These are phyloP conservation scores for Chrysomela aeneicollis DNA, from an alignment of 2,888 invertebrate genomes.

Conservation along the genomic window DNA sequence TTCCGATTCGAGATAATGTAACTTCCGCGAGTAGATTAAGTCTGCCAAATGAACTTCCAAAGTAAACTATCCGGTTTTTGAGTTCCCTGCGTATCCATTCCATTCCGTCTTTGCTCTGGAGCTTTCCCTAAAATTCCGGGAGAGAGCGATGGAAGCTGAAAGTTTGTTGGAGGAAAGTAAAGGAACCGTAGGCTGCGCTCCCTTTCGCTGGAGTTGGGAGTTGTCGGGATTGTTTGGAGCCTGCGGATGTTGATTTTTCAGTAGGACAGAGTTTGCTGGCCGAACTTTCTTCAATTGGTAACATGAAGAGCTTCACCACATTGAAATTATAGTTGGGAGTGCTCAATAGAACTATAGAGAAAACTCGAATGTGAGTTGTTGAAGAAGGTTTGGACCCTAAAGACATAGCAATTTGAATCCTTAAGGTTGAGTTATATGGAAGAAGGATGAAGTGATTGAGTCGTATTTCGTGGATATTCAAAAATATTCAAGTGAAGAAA, in stretches of 20 bases:
- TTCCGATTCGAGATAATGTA: conserved; percentile 32
- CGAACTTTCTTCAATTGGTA: neutral
- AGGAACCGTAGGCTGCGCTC: neutral
- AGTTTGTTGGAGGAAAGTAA: neutral
- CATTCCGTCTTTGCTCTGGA: neutral
- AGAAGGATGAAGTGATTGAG: too few species aligned
- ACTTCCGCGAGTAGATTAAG: conserved; percentile 23
- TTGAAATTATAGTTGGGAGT: too few species aligned
- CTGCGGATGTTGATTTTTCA: conserved; percentile 18
- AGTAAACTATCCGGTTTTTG: conserved; percentile 34
- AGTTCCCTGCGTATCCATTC: neutral
- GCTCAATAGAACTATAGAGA: too few species aligned
- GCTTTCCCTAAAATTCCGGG: neutral
- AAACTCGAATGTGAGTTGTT: too few species aligned
- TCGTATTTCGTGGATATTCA: too few species aligned
- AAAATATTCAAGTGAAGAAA: too few species aligned
- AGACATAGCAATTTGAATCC: too few species aligned
- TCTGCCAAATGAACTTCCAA: conserved; percentile 28
- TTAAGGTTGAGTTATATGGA: too few species aligned
- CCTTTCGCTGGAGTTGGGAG: neutral
- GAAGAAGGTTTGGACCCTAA: too few species aligned
- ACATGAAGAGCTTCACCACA: too few species aligned
- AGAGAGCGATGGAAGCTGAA: neutral
- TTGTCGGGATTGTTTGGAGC: neutral
- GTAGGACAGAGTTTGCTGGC: conserved; percentile 15